Base-by-base conservation (phyloP, 2,888 invertebrate species). In the Stomorhina lunata region DNA sequence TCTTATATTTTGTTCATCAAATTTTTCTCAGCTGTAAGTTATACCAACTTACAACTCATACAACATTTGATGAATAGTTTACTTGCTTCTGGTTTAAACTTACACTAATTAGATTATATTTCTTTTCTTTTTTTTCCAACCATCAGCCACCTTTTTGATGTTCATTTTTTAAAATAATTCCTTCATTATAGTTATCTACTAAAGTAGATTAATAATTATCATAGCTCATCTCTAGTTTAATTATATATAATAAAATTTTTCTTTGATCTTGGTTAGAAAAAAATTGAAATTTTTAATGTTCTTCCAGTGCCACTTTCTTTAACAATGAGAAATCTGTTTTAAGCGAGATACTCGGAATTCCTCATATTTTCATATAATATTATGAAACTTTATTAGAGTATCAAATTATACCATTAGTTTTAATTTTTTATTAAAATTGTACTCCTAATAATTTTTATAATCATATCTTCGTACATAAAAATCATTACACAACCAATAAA, bases 71-170 rank as follows among this genome's bases (percentile, higher is more conserved):
- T n/a, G n/a, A n/a, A n/a, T n/a, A n/a, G n/a, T n/a, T n/a, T n/a
- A n/a, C 25, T 17, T 32, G 9, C 37, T 37, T 4, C 9, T n/a
- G n/a, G n/a, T n/a, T n/a, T n/a, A n/a, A n/a, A n/a, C n/a, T n/a
- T 63, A 45, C 32, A 34, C 61, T 73, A 68, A 80, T 73, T 80
- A 68, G 29, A 3, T 75, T 37, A 17, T 27, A 3, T 40, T 34
- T 34, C n/a, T 45, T 25, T 75, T 37, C 27, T 27, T 6, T 40
- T 34, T 34, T 22, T 45, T 25, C 5, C 7, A 25, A 29, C 43
- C 25, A 9, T 53, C 15, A 59, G n/a, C 50, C 48, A 63, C 53
- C 63, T 55, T 10, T 63, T 63, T 73, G 40, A 27, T 73, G 73
- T 69, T 43, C 20, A 9, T 40, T n/a, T n/a, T n/a, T n/a, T n/a